phyloP scores from a whole-genome alignment of 2,888 invertebrate genomes.

The Odontocolon sp. region DNA sequence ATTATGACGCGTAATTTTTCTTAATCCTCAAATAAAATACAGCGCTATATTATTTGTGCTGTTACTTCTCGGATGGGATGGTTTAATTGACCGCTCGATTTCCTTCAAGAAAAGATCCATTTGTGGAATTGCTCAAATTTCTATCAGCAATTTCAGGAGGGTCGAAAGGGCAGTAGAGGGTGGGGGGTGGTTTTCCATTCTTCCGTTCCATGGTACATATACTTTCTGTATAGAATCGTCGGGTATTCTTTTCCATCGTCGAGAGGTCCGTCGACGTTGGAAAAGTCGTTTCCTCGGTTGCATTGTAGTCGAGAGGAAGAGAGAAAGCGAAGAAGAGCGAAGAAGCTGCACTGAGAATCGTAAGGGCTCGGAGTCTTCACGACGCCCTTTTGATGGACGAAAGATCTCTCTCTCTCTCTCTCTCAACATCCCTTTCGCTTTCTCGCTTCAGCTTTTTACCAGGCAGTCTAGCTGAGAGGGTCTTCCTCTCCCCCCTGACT shows the following conservation, averaged over 20 bases:
- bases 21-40: too few relatives aligned
- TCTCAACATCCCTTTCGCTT: neutral
- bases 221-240: neutral
- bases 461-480: slow-evolving; percentile 52
- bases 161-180: too few relatives aligned
- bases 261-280: slow-evolving; percentile 68
- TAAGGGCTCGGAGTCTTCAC: slow-evolving; percentile 47
- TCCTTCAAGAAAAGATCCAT: slow-evolving; percentile 68
- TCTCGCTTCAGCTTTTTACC: slow-evolving; percentile 40
- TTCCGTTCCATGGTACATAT: slow-evolving; percentile 21
- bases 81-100: slow-evolving; percentile 74
- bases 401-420: slow-evolving; percentile 58
- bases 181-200: too few relatives aligned
- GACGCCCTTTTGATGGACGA: slow-evolving; percentile 58
- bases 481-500: slow-evolving; percentile 53
- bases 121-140: slow-evolving; percentile 77
- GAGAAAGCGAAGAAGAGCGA: slow-evolving; percentile 14
- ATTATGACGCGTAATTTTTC: too few relatives aligned
- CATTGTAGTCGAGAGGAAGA: slow-evolving; percentile 56
- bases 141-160: slow-evolving; percentile 74
- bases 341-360: slow-evolving; percentile 38
- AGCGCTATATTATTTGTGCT: too few relatives aligned
- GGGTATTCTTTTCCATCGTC: slow-evolving; percentile 56
- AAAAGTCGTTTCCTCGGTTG: slow-evolving; percentile 71
- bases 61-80: neutral